Base-by-base conservation (phyloP, 30 jellyfish, hydroid and myxozoan species). In the Hydractinia symbiolongicarpus region DNA sequence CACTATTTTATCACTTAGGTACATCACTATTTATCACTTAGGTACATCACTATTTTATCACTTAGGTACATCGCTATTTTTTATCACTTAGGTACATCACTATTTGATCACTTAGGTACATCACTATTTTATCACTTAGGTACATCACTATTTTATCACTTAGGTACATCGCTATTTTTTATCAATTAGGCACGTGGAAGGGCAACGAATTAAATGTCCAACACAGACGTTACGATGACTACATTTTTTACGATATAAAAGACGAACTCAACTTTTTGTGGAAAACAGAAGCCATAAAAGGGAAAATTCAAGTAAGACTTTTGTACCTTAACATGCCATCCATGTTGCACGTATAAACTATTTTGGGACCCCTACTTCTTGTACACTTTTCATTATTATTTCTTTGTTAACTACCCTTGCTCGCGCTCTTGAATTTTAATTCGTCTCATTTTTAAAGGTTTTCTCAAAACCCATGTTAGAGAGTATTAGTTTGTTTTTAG, bases 241-340 rank as follows among this genome's bases (percentile, higher is more conserved):
- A 30, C 51, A 7, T 71, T 9, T 71, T 20, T 71, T 71, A 71
- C 51, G 80, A 71, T 71, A 71, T 71, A 55, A 71, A 71, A 20
- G 80, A 71, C 40, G 17, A 71, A n/a, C 56, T 71, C 66, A 53
- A 5, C 9, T 71, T 71, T 50, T n/a, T 60, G 8, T 71, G 80
- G 80, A 71, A 71, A 71, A 71, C 60, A 7, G 54, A 30, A 30
- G 61, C 80, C 13, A 49, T 71, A 49, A 71, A 71, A 9, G 80
- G 80, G 9, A 71, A 14, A n/a, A 20, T 71, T 9, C 17, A 49
- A 5, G 80, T 71, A 53, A 71, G 80, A 58, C 15, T 17, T 58
- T 58, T 58, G 19, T 58, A 11, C 2, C 19, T 1, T 58, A 0
- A 30, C 44, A 30, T 1, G 2, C 44, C 44, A 30, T 30, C 44